phyloP scores from a whole-genome alignment of 2,797 vertebrate species.

The Rhadinocentrus ornatus region DNA sequence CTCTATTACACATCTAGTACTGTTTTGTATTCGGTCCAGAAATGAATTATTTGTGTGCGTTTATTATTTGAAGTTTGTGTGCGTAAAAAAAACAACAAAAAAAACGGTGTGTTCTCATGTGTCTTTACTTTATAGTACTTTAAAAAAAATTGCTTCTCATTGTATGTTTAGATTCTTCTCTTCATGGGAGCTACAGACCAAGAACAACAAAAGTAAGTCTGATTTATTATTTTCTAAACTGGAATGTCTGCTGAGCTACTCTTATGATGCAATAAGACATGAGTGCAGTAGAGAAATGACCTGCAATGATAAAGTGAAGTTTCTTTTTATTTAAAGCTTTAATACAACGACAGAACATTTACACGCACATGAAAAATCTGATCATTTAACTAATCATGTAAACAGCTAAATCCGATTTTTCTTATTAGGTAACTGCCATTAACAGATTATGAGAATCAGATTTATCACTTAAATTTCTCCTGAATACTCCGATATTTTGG shows the following conservation, averaged over 20 bases:
- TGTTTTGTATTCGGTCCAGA: not conserved
- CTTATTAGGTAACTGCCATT: too few relatives aligned
- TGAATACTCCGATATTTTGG: too few relatives aligned
- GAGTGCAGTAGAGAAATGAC: not conserved
- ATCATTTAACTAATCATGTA: too few relatives aligned
- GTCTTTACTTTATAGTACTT: not conserved
- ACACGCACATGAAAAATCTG: too few relatives aligned
- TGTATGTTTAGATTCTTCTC: constrained; percentile 80
- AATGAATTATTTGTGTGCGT: too few relatives aligned
- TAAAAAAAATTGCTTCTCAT: constrained; percentile 13
- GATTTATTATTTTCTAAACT: constrained; percentile 15
- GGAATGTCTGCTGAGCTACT: not conserved
- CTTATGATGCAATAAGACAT: constrained; percentile 1
- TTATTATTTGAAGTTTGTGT: constrained; percentile 22
- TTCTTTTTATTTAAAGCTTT: not conserved
- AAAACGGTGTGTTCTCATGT: not conserved
- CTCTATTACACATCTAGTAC: not conserved
- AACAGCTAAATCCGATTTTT: too few relatives aligned
- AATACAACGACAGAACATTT: not conserved
- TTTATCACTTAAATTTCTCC: too few relatives aligned
- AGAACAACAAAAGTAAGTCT: constrained; percentile 81
- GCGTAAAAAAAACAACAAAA: too few relatives aligned
- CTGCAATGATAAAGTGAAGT: not conserved
- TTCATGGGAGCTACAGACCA: constrained; percentile 83
- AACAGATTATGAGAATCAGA: too few relatives aligned